These are phyloP conservation scores for Drosophila erecta DNA, from an alignment of 1,140 invertebrate genomes.

Conservation along the genomic window DNA sequence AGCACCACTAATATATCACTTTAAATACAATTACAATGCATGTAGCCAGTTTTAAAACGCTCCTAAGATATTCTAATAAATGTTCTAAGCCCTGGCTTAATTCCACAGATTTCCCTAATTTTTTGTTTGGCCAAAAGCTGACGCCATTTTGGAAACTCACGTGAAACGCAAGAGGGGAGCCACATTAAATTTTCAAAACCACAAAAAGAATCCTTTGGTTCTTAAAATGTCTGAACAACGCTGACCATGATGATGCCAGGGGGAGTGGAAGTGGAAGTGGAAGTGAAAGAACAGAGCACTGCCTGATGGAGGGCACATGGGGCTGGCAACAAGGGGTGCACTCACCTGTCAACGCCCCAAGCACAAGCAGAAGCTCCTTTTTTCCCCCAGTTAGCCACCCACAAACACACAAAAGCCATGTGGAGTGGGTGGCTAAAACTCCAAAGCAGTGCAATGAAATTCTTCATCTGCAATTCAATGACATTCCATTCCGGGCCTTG, in stretches of 20 bases:
- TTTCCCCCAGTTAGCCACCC: too few species aligned
- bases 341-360: slow-evolving; percentile 14
- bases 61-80: too few species aligned
- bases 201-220: slow-evolving; percentile 76
- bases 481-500: slow-evolving; percentile 65
- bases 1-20: too few species aligned
- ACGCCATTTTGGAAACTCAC: slow-evolving; percentile 65
- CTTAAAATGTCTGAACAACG: slow-evolving; percentile 79
- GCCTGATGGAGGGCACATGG: not conserved
- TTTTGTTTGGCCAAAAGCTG: slow-evolving; percentile 19
- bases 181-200: slow-evolving; percentile 68
- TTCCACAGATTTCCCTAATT: not conserved
- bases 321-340: slow-evolving; percentile 25
- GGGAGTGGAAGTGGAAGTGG: not conserved
- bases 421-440: slow-evolving; percentile 42
- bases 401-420: too few species aligned
- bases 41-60: too few species aligned
- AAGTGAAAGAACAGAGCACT: not conserved
- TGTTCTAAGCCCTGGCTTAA: not conserved
- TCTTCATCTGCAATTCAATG: slow-evolving; percentile 81
- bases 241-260: slow-evolving; percentile 20
- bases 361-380: not conserved
- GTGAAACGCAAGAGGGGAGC: slow-evolving; percentile 8
- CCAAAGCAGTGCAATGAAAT: slow-evolving; percentile 78
- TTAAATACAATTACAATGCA: too few species aligned